A percentile compares a stretch with the other conserved stretches of the same genome.
Evolutionary conservation across 2,113 vertebrate species (phyloP).

Genomic region (Meriones unguiculatus): DNA sequence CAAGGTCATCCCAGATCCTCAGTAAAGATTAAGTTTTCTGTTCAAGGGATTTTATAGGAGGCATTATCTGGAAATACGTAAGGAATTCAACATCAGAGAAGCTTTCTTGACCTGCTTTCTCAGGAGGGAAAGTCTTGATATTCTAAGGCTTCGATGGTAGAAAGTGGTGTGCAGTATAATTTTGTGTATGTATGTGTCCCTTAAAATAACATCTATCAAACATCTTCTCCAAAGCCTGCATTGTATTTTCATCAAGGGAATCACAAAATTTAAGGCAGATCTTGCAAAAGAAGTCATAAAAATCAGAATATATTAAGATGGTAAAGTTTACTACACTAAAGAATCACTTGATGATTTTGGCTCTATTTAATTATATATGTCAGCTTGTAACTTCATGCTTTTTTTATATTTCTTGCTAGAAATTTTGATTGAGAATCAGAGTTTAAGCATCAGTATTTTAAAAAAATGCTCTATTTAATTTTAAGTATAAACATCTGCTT

Average conservation of each 20-base stretch:
- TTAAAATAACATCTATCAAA: neutral
- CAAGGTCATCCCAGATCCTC: neutral
- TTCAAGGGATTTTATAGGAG: neutral
- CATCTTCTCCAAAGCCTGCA: neutral
- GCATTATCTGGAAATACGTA: neutral
- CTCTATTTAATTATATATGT: neutral
- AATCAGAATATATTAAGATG: neutral
- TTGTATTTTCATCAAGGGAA: conserved; percentile 22
- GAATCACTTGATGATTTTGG: conserved; percentile 15
- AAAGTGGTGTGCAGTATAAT: neutral
- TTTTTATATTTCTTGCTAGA: neutral
- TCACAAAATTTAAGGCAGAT: neutral
- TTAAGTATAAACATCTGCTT: neutral
- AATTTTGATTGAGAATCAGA: conserved; percentile 22
- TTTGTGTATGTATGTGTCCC: neutral
- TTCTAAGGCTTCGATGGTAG: neutral
- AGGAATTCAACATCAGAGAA: neutral
- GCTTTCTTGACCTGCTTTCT: conserved; percentile 19
- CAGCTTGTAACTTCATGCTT: neutral
- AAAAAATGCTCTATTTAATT: conserved; percentile 35
- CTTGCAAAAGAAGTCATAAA: conserved; percentile 43
- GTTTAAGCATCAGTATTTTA: neutral
- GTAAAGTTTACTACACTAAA: neutral
- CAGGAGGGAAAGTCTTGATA: neutral
- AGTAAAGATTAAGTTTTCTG: neutral